Evolutionary conservation across 2,888 invertebrate genomes (phyloP), one percentile per base, ranked within the genome.

Genomic region (Amphipoea oculea): DNA sequence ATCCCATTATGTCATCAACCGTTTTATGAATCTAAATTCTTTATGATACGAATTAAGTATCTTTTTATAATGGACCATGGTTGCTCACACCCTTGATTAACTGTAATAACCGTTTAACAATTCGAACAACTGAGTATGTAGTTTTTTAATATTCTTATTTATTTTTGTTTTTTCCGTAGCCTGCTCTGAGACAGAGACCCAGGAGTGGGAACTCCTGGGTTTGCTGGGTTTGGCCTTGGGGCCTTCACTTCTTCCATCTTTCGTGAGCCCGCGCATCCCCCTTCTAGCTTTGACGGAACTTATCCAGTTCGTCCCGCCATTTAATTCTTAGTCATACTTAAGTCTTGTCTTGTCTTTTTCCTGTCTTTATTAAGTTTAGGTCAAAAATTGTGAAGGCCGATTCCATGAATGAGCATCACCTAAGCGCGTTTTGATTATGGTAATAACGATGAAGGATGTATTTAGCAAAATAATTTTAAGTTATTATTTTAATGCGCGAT

Each of bases 1-100:
- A 92, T 91, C 94, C 94, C 94, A 97, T 96, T 96, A 97, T 96
- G 96, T 96, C 96, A 96, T 97, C 96, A 96, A 95, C 91, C 92
- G 93, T 95, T 97, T 96, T 96, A 96, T 95, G 94, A 94, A 95
- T 94, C 94, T 95, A 95, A 95, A 95, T 95, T 95, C 93, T 94
- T 95, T 94, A 95, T 94, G 91, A 95, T 95, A 95, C 89, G 90
- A 94, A 95, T 95, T 95, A 95, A 93, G 93, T 94, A 91, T 92
- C 92, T 94, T 94, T 93, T 93, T 94, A 93, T 96, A 94, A 95
- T 94, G 92, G 92, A 83, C 84, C 76, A 94, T 94, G 95, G 94
- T 92, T 93, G 94, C 95, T 95, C 95, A 95, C 94, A 93, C 94
- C 92, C 91, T 92, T 93, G 94, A 95, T 95, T 95, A 94, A 92